phyloP scores from a whole-genome alignment of 1,140 invertebrate genomes.

The Wiebesia pumilae region DNA sequence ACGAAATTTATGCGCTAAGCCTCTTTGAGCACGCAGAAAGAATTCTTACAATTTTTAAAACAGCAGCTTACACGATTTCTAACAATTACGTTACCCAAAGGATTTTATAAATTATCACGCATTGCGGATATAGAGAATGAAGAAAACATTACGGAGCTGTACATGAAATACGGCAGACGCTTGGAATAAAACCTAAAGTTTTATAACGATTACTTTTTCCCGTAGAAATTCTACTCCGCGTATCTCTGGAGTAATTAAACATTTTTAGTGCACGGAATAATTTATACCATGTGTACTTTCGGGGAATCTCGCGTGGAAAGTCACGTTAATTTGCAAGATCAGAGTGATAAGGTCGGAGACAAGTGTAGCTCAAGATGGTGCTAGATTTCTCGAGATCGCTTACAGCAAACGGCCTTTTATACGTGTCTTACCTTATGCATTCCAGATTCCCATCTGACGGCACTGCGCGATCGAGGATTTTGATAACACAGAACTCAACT shows the following conservation, averaged over 20 bases:
- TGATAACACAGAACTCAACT: conserved; percentile 41
- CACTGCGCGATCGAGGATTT: conserved; percentile 22
- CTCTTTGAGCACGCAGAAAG: too few species aligned
- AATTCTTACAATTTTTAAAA: too few species aligned
- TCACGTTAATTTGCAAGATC: conserved; percentile 55
- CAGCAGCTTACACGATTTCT: too few species aligned
- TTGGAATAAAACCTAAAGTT: conserved; percentile 18
- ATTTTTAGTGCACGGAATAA: conserved; percentile 44
- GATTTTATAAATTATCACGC: background rate
- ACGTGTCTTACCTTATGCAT: conserved; percentile 38
- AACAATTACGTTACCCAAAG: background rate
- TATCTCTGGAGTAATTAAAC: conserved; percentile 31
- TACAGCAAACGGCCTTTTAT: conserved; percentile 42
- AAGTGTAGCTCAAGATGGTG: conserved; percentile 56
- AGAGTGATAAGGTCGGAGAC: conserved; percentile 42
- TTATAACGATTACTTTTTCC: conserved; percentile 4
- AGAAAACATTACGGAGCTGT: background rate
- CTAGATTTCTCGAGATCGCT: conserved; percentile 44
- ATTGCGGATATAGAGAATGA: background rate
- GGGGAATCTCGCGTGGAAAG: conserved; percentile 41
- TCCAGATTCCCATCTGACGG: conserved; percentile 51
- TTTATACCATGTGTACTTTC: conserved; percentile 41
- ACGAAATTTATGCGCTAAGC: background rate
- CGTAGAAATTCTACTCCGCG: background rate
- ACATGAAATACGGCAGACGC: background rate